Base-by-base conservation (phyloP, 2,113 vertebrate genomes). In the Carassius carassius region DNA sequence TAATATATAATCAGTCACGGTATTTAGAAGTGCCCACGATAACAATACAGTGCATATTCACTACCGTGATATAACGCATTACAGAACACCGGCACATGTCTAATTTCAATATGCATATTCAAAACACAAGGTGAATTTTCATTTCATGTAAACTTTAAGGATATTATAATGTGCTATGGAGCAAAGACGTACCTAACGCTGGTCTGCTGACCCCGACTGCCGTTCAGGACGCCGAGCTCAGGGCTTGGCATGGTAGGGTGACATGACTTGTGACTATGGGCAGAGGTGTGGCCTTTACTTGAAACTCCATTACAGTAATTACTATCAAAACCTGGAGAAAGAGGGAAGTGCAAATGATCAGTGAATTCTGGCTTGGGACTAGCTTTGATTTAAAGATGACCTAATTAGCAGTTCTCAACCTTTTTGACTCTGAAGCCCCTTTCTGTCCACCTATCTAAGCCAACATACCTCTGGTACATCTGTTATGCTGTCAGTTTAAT, bases 221-320 rank as follows among this genome's bases (percentile, higher is more conserved):
- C 95, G 60, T 99, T 99, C 92, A 98, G 94, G 90, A 93, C 95
- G 91, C 98, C 97, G n/a, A 97, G 90, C 85, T 99, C 97, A 41
- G 96, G 92, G 21, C 95, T 95, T 87, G 95, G 96, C 91, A 95
- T 92, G 90, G 90, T 91, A 86, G 95, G 94, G 67, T 95, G 93
- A 54, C 91, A 95, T 88, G 97, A 94, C 93, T 99, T 99, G 92
- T 97, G 97, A 94, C 96, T 96, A 90, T 98, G 96, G 60, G 97
- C 94, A 5, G 96, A 96, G 92, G 96, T 94, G 25, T 92, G 94
- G 35, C 88, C 94, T 96, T 99, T 98, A 90, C 93, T 97, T 78
- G 96, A 96, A 92, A 99, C 94, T 83, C 98, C 98, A 70, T 99
- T 99, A 96, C 97, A 99, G 95, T 96, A 99, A 95, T 95, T 96